phyloP scores from a whole-genome alignment of 2,797 vertebrate genomes.

The Oryzias dopingdopingensis region DNA sequence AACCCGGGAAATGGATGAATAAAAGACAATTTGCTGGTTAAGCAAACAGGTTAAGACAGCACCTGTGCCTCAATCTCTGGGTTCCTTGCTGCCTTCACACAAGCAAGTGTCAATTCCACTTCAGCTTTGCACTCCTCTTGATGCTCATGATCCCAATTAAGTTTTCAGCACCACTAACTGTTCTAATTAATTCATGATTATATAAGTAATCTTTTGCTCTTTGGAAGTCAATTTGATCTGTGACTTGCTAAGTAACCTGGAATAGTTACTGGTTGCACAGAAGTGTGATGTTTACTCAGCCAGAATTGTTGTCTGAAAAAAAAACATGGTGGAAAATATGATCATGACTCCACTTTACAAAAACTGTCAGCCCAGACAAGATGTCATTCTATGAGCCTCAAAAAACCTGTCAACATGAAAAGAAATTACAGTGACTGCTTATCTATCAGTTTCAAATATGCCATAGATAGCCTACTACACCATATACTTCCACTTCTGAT shows the following conservation, averaged over 20 bases:
- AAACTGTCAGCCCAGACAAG: slow-evolving; percentile 2
- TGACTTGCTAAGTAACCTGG: slow-evolving; percentile 1
- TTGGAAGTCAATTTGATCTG: slow-evolving; percentile 4
- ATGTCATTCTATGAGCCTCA: slow-evolving; percentile 3
- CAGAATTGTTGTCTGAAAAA: slow-evolving; percentile 24
- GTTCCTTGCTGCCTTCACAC: no score
- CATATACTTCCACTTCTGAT: background rate
- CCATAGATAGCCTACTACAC: background rate
- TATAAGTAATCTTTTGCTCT: no score
- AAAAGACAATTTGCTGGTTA: no score
- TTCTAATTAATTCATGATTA: no score
- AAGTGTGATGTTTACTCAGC: slow-evolving; percentile 17
- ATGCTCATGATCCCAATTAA: no score
- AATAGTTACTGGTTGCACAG: background rate
- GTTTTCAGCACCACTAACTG: no score
- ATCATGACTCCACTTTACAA: slow-evolving; percentile 22
- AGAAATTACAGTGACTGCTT: background rate
- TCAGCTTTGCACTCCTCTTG: no score
- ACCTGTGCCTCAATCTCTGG: no score
- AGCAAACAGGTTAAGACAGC: no score
- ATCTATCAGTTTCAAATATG: background rate
- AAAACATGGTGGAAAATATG: slow-evolving; percentile 33
- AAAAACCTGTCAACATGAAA: slow-evolving; percentile 1
- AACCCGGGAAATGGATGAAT: no score
- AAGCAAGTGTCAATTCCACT: no score